Conservation (phyloP, 2,113 vertebrate species). For the Echinops telfairi region DNA sequence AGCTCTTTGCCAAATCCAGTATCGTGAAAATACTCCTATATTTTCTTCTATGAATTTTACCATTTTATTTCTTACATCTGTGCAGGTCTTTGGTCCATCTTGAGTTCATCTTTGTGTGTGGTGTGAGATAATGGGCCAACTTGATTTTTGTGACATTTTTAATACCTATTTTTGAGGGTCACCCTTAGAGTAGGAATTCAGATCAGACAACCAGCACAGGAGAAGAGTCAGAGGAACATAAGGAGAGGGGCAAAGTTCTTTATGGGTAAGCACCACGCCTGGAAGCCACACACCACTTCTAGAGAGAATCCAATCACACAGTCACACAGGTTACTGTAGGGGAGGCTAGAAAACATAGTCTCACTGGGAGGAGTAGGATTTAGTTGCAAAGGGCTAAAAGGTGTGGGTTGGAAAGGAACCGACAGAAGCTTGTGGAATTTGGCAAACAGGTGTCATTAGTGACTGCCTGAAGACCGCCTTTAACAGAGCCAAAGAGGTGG, state of each 20-base stretch:
- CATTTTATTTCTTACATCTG: not conserved
- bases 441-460: not conserved
- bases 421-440: not conserved
- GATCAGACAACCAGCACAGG: not conserved
- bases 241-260: not conserved
- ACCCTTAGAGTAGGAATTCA: not conserved
- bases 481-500: not conserved
- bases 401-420: not conserved
- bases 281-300: not conserved
- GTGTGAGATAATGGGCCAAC: not conserved
- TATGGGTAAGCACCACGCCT: not conserved
- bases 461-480: not conserved
- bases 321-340: not conserved
- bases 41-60: not conserved
- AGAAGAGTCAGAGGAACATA: not conserved
- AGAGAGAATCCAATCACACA: not conserved
- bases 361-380: not conserved
- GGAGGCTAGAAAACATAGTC: not conserved
- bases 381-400: not conserved
- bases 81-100: not conserved
- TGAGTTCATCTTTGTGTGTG: not conserved
- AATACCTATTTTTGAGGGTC: conserved; percentile 3
- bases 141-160: not conserved
- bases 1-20: not conserved
- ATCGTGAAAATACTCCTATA: not conserved